Evolutionary conservation across 2,113 vertebrate species (phyloP).

Genomic region (Oryzias melastigma): DNA sequence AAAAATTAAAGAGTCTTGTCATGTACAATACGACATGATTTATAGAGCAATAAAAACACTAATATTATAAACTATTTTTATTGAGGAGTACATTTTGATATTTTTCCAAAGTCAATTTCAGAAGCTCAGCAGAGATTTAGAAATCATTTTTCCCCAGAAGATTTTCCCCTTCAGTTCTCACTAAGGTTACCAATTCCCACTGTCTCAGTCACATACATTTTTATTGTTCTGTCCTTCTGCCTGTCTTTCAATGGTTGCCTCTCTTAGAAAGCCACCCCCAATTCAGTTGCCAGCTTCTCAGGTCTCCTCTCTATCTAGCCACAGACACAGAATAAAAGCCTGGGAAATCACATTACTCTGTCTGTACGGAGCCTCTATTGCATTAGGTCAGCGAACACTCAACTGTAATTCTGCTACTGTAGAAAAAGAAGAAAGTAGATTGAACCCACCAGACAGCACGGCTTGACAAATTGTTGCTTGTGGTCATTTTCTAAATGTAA

Average conservation of each 20-base stretch:
- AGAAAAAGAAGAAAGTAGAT: conserved; percentile 61
- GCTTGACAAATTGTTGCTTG: conserved; percentile 68
- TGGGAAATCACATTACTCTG: conserved; percentile 72
- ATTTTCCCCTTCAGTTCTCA: conserved; percentile 9
- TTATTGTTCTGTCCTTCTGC: conserved; percentile 7
- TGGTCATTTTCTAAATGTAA: conserved; percentile 66
- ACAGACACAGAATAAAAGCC: conserved; percentile 74
- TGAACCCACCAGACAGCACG: conserved; percentile 47
- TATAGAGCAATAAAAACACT: too few species aligned
- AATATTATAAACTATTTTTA: too few species aligned
- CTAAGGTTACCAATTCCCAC: conserved; percentile 20
- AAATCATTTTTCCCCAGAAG: conserved; percentile 40
- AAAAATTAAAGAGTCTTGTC: too few species aligned
- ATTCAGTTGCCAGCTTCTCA: conserved; percentile 65
- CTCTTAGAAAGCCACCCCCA: conserved; percentile 37
- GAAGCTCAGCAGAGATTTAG: conserved; percentile 15
- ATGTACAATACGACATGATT: too few species aligned
- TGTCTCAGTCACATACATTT: conserved; percentile 47
- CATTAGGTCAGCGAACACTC: conserved; percentile 69
- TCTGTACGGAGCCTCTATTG: conserved; percentile 68
- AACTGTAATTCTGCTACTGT: conserved; percentile 69
- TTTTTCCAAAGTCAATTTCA: conserved; percentile 14
- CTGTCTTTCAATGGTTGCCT: conserved; percentile 28
- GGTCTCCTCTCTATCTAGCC: conserved; percentile 56
- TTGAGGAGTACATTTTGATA: too few species aligned